A percentile compares a stretch with the other conserved stretches of the same genome.
These are phyloP conservation scores for Erithacus rubecula DNA, from an alignment of 2,797 vertebrate genomes.

Conservation along the genomic window DNA sequence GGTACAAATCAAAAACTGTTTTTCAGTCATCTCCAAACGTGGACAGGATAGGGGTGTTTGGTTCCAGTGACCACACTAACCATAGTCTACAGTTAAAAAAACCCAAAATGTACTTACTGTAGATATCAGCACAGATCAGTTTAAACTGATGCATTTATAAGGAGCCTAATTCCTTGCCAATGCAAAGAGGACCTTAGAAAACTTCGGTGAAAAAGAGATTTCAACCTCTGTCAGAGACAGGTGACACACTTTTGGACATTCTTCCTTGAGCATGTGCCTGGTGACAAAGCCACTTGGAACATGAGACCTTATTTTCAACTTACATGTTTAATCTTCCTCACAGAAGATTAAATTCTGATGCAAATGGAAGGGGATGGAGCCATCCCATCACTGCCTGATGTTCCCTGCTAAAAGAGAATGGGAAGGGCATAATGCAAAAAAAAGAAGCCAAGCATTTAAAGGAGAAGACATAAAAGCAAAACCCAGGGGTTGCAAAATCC, in stretches of 20 bases:
- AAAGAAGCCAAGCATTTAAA: conserved; percentile 18
- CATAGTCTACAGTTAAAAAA: not conserved
- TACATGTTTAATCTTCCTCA: not conserved
- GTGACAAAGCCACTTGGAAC: not conserved
- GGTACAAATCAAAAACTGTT: not conserved
- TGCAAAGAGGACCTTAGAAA: not conserved
- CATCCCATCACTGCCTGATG: not conserved
- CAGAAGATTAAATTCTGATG: conserved; percentile 30
- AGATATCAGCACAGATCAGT: not conserved
- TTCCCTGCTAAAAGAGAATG: not conserved
- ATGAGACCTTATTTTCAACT: not conserved
- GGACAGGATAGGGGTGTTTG: fast-evolving
- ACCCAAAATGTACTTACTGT: not conserved
- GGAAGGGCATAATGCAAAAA: not conserved
- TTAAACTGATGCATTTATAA: not conserved
- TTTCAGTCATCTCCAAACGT: not conserved
- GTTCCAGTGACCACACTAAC: not conserved
- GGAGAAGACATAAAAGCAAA: conserved; percentile 47
- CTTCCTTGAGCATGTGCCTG: not conserved
- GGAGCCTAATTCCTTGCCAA: not conserved
- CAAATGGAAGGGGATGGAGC: not conserved
- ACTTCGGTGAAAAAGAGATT: not conserved
- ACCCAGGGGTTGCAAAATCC: conserved; percentile 48
- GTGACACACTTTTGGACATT: not conserved
- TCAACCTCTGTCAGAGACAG: not conserved